Evolutionary conservation across 2,888 invertebrate genomes (phyloP), one percentile per base, ranked within the genome.

Genomic region (Seira musarum): DNA sequence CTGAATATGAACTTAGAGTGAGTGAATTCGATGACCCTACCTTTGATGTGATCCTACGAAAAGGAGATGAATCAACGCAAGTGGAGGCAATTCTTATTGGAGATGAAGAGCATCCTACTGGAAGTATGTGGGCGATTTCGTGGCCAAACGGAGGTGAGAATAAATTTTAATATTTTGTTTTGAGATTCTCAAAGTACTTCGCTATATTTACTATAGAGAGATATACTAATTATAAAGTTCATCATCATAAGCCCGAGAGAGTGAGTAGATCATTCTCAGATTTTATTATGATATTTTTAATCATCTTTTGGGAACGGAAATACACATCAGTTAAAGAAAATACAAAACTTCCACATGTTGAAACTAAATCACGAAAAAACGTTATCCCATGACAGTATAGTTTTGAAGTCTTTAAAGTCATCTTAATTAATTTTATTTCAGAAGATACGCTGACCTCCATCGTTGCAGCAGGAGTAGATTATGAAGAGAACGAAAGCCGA

Each of bases 391-490:
- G 67, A 73, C 68, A 79, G 63, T 73, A 64, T 6, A 78, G 71
- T 71, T 79, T 79, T 73, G 73, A 79, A 79, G 79, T 79, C 79
- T 79, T 79, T 79, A 79, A 79, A 79, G 73, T 73, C 73, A 67
- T 68, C 73, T 60, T 71, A 30, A 57, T 67, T 68, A 19, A 40
- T 77, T 68, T 46, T 35, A 24, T 73, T 72, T 46, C 72, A 79
- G 72, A 79, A 68, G 79, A 72, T 72, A 72, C 72, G 30, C 73
- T 72, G 64, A 72, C 73, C 40, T 72, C 79, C 53, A 63, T 79
- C 17, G 72, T 73, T 61, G 79, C 79, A 60, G 79, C 53, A 61
- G 79, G 79, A 67, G 67, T 78, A 22, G 15, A 63, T 79, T 72
- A 73, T 72, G 68, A 79, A 73, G 67, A 72, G 21, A n/a, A n/a